These are phyloP conservation scores for Rhincodon typus DNA, from an alignment of 2,797 vertebrate species.

Conservation along the genomic window DNA sequence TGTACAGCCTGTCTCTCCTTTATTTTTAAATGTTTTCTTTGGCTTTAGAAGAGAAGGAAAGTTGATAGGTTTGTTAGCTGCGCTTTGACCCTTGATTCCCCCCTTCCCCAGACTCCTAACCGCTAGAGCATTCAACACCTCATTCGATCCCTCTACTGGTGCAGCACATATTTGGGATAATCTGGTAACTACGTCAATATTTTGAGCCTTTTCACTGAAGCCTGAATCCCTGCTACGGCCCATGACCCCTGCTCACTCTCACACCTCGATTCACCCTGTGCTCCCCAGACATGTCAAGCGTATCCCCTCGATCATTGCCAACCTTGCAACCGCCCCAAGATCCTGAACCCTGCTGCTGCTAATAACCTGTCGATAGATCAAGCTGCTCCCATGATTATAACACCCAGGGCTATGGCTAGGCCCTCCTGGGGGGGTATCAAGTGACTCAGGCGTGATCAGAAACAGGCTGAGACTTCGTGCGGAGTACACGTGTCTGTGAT, in stretches of 20 bases:
- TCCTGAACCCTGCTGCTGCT: conserved; percentile 65
- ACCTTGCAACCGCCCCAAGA: not conserved
- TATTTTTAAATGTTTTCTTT: conserved; percentile 42
- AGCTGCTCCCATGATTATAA: conserved; percentile 82
- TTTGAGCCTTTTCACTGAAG: conserved; percentile 98
- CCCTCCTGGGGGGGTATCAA: conserved; percentile 54
- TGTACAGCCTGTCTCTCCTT: conserved; percentile 45
- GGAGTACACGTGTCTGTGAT: conserved; percentile 41
- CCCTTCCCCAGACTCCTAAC: conserved; percentile 56
- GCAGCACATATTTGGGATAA: conserved; percentile 65
- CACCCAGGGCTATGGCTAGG: conserved; percentile 77
- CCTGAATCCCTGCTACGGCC: conserved; percentile 48
- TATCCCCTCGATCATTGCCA: not conserved
- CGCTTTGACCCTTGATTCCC: conserved; percentile 56
- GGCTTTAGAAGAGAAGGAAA: conserved; percentile 27
- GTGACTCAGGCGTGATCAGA: conserved; percentile 56
- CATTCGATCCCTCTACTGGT: conserved; percentile 55
- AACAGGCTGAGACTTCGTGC: conserved; percentile 39
- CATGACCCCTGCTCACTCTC: not conserved
- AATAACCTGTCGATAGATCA: conserved; percentile 81
- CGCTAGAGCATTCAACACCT: conserved; percentile 61
- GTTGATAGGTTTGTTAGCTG: conserved; percentile 44
- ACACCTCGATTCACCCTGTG: not conserved
- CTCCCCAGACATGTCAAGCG: not conserved
- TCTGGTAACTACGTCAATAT: conserved; percentile 88